These are phyloP conservation scores for Amphilophus citrinellus DNA, from an alignment of 2,113 vertebrate genomes.

Conservation along the genomic window DNA sequence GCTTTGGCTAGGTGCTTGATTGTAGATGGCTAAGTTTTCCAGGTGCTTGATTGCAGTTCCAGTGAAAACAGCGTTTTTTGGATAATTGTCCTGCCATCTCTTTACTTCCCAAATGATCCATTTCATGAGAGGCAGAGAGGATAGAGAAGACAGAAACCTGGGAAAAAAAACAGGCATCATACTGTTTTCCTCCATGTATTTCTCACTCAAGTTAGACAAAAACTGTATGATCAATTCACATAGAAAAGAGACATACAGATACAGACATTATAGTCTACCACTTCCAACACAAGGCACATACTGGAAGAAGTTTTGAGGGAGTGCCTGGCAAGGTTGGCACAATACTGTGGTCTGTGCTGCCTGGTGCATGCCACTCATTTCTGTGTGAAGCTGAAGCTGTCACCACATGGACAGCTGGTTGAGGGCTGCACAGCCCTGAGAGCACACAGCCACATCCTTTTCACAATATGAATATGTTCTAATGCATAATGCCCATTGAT, in stretches of 20 bases:
- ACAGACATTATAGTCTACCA: constrained; percentile 42
- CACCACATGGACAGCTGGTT: constrained; percentile 85
- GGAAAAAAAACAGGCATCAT: constrained; percentile 3
- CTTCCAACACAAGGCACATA: constrained; percentile 30
- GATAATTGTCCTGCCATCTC: constrained; percentile 41
- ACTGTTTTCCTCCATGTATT: not conserved
- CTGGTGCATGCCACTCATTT: constrained; percentile 81
- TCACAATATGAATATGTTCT: constrained; percentile 46
- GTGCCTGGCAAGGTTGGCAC: constrained; percentile 73
- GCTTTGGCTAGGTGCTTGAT: constrained; percentile 34
- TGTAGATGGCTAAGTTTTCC: constrained; percentile 40
- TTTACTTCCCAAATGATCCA: constrained; percentile 29
- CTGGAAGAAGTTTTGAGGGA: constrained; percentile 47
- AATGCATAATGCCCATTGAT: constrained; percentile 42
- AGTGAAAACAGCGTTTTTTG: constrained; percentile 53
- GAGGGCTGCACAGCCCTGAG: constrained; percentile 51
- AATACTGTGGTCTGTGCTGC: constrained; percentile 53
- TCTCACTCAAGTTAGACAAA: not conserved
- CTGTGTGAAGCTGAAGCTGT: constrained; percentile 81
- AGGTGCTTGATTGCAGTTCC: constrained; percentile 49
- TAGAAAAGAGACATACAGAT: not conserved
- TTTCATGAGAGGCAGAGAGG: constrained; percentile 25
- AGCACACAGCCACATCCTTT: constrained; percentile 63
- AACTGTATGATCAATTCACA: not conserved
- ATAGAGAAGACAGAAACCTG: constrained; percentile 3